Conservation (phyloP, 2,888 invertebrate genomes). For the Hymenopus coronatus region DNA sequence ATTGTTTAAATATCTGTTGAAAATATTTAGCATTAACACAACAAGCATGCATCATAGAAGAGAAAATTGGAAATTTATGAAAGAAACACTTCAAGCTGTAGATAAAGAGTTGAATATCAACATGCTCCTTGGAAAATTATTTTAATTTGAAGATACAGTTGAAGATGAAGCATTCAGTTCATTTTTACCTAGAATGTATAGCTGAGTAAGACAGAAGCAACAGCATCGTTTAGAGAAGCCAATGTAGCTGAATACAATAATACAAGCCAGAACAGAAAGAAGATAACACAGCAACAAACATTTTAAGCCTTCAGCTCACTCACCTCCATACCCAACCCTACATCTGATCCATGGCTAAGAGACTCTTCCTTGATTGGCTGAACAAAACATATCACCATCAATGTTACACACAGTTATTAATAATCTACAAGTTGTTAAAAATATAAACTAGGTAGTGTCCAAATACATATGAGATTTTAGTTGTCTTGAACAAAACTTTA, state of each 20-base stretch:
- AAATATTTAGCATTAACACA: not conserved
- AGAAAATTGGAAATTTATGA: not conserved
- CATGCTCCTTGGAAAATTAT: not conserved
- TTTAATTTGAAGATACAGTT: not conserved
- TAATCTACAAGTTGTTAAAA: not conserved
- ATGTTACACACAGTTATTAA: not conserved
- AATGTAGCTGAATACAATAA: not conserved
- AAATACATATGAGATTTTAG: not conserved
- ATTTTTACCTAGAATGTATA: not conserved
- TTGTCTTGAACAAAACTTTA: too few species aligned
- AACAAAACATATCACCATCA: constrained; percentile 11
- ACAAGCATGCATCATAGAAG: not conserved
- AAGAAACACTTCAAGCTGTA: not conserved
- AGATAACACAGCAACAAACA: not conserved
- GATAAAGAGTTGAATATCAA: not conserved
- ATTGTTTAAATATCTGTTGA: not conserved
- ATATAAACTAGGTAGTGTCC: not conserved
- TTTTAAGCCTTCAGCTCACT: constrained; percentile 33
- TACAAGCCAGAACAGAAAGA: not conserved
- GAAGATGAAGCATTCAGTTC: not conserved
- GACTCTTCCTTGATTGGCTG: constrained; percentile 28
- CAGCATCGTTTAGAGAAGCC: not conserved
- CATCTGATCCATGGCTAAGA: constrained; percentile 3
- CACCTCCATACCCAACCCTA: constrained; percentile 44
- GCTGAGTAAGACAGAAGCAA: not conserved